Percentiles rank a stretch among this genome's conserved stretches.
Conservation (phyloP, 2,113 vertebrate genomes). For the Clarias macrocephalus region DNA sequence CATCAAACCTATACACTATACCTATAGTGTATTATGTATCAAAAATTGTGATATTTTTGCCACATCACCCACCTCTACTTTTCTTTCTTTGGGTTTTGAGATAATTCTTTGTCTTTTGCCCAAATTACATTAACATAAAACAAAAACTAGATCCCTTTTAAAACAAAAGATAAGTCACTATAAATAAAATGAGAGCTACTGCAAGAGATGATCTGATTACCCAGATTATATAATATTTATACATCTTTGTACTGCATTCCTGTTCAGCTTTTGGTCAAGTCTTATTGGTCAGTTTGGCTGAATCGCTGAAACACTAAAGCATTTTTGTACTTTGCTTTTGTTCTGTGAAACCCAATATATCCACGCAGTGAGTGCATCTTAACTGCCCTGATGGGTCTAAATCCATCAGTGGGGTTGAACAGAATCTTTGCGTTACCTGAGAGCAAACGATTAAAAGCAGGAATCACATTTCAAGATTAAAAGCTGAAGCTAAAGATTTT, state of each 20-base stretch:
- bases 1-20: not conserved
- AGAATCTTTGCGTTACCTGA: slow-evolving; percentile 68
- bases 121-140: slow-evolving; percentile 54
- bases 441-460: slow-evolving; percentile 58
- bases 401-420: slow-evolving; percentile 35
- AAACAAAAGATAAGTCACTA: slow-evolving; percentile 67
- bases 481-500: slow-evolving; percentile 16
- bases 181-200: slow-evolving; percentile 16
- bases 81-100: not conserved
- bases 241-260: not conserved
- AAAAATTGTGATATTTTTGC: not conserved
- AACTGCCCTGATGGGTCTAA: not conserved
- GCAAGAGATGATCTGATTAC: not conserved
- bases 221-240: not conserved
- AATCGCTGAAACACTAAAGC: not conserved
- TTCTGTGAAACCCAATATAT: slow-evolving; percentile 8
- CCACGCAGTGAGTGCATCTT: not conserved
- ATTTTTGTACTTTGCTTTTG: not conserved
- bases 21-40: not conserved
- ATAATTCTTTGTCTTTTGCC: not conserved
- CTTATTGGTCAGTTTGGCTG: not conserved
- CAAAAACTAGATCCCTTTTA: slow-evolving; percentile 75
- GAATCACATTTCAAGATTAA: slow-evolving; percentile 50
- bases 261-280: slow-evolving; percentile 9
- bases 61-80: not conserved